These are phyloP conservation scores for Melanotaenia duboulayi DNA, from an alignment of 2,113 vertebrate species.

Conservation along the genomic window DNA sequence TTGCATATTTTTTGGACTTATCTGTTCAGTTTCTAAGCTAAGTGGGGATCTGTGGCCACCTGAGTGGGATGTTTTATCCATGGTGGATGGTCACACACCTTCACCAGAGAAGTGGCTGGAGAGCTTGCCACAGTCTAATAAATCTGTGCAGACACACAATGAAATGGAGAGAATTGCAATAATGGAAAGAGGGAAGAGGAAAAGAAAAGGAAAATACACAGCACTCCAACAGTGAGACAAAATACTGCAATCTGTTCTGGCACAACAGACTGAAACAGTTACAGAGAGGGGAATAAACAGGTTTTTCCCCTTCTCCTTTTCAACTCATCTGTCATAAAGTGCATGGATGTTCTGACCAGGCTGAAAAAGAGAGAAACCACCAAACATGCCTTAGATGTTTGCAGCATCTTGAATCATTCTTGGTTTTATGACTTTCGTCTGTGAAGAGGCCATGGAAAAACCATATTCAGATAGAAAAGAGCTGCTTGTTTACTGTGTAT, in stretches of 20 bases:
- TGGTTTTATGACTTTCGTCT: slow-evolving; percentile 30
- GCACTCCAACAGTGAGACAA: slow-evolving; percentile 68
- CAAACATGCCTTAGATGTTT: slow-evolving; percentile 21
- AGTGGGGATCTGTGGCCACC: slow-evolving; percentile 40
- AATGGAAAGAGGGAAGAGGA: slow-evolving; percentile 46
- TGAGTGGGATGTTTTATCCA: slow-evolving; percentile 58
- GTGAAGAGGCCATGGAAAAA: slow-evolving; percentile 9
- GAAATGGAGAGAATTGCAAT: slow-evolving; percentile 64
- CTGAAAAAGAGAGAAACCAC: slow-evolving; percentile 13
- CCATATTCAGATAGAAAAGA: background rate
- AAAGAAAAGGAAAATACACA: slow-evolving; percentile 46
- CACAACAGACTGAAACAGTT: slow-evolving; percentile 75
- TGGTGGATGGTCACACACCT: slow-evolving; percentile 59
- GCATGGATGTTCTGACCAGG: slow-evolving; percentile 49
- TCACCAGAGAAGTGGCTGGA: slow-evolving; percentile 35
- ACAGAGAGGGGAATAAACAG: slow-evolving; percentile 69
- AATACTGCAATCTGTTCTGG: slow-evolving; percentile 76
- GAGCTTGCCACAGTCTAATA: slow-evolving; percentile 28
- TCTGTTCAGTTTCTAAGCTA: slow-evolving; percentile 27
- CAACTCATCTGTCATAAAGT: slow-evolving; percentile 58
- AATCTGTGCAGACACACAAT: slow-evolving; percentile 57
- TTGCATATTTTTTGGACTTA: slow-evolving; percentile 34
- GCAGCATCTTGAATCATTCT: slow-evolving; percentile 31
- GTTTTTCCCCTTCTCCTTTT: slow-evolving; percentile 11
- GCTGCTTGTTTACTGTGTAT: background rate